phyloP scores from a whole-genome alignment of 2,888 invertebrate species.

The Bruchidius siliquastri region DNA sequence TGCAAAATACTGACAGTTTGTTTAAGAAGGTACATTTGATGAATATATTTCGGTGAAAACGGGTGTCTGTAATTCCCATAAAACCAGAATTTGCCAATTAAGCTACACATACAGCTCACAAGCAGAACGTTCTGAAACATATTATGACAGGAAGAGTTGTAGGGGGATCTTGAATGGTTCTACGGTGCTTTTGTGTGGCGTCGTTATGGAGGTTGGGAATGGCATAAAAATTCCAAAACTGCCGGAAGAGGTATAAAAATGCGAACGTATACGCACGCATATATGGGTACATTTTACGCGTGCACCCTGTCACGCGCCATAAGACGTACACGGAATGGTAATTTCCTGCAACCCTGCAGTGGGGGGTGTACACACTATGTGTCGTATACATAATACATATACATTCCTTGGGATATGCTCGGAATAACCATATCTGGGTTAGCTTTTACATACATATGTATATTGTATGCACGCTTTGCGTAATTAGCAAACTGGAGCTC shows the following conservation, averaged over 20 bases:
- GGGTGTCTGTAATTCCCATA: no score
- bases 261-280: background rate
- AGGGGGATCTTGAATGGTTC: background rate
- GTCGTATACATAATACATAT: background rate
- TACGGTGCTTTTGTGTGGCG: background rate
- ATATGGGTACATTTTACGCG: constrained; percentile 18
- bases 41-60: no score
- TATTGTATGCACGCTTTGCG: background rate
- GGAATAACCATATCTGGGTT: background rate
- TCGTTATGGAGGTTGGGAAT: background rate
- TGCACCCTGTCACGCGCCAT: constrained; percentile 6
- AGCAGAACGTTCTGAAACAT: background rate
- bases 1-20: no score
- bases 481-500: background rate
- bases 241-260: background rate
- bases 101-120: background rate
- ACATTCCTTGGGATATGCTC: background rate
- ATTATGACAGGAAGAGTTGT: background rate
- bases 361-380: background rate
- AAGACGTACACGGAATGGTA: constrained; percentile 19
- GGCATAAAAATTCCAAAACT: background rate
- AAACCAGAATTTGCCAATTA: background rate
- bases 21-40: no score
- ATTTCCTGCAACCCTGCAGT: constrained; percentile 6
- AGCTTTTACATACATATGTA: background rate